Evolutionary conservation across 2,888 invertebrate genomes (phyloP), one percentile per base, ranked within the genome.

Genomic region (Watsonalla binaria): DNA sequence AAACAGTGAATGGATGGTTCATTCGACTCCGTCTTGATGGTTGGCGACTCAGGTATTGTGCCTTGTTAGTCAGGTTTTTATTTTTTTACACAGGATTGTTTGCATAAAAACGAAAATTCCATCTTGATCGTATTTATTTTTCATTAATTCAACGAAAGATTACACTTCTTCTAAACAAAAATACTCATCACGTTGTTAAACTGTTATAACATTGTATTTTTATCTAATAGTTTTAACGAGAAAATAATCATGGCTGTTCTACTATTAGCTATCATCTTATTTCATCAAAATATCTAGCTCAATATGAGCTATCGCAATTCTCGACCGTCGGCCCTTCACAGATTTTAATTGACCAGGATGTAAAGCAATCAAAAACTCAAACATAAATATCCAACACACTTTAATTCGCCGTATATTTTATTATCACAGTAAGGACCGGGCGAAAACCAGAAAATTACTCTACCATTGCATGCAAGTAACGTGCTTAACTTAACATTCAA

Each of bases 341-440:
- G 70, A 70, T 56, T 66, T 70, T 77, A 81, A 83, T 83, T 80
- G 79, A 85, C 78, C 79, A 84, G 80, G 83, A 79, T 65, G 63
- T 67, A 76, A 80, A 76, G 75, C 76, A 74, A 37, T 49, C 49
- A 75, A 78, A 81, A 80, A 82, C 70, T 74, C 72, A 75, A 74
- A 67, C 67, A 60, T 66, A 68, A 70, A 70, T 70, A 73, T 76
- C 66, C 76, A 71, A 70, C 68, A 70, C 70, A 71, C 73, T 78
- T 80, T 78, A 77, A 75, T 76, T 66, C 65, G 68, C 72, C 69
- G 68, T 76, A 74, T 72, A 72, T 75, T 75, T 71, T 80, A 76
- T 76, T 83, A 89, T 88, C 87, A 86, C 88, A 90, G 86, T 80
- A 84, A 85, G 84, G 89, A 85, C 90, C 87, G 84, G 88, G 86